These are phyloP conservation scores for Dendrolimus pini DNA, from an alignment of 2,888 invertebrate genomes.

Conservation along the genomic window DNA sequence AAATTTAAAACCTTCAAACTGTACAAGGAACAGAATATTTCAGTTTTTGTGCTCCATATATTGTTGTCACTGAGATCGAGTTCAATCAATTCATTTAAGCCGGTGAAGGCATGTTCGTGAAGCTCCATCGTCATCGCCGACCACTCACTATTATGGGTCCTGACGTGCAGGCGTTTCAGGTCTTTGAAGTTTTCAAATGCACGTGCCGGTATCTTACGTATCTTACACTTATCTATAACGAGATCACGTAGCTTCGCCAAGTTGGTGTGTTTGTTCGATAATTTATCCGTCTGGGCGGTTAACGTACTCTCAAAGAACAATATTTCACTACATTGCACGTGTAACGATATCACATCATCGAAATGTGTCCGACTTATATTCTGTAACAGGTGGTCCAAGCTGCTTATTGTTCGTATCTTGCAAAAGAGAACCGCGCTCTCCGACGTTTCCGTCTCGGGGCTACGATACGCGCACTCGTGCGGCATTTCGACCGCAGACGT, in stretches of 20 bases:
- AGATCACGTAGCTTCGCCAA: slow-evolving; percentile 82
- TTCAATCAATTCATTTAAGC: slow-evolving; percentile 80
- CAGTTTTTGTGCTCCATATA: slow-evolving; percentile 84
- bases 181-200: slow-evolving; percentile 82
- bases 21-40: slow-evolving; percentile 83
- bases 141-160: slow-evolving; percentile 88
- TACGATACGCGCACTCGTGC: slow-evolving; percentile 83
- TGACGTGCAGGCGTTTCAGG: slow-evolving; percentile 80
- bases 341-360: slow-evolving; percentile 80
- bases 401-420: slow-evolving; percentile 83
- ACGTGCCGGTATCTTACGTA: slow-evolving; percentile 82
- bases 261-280: slow-evolving; percentile 70
- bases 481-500: slow-evolving; percentile 71
- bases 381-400: slow-evolving; percentile 80
- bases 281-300: slow-evolving; percentile 63
- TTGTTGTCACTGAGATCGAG: slow-evolving; percentile 86
- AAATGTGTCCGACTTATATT: slow-evolving; percentile 81
- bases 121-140: slow-evolving; percentile 86
- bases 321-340: slow-evolving; percentile 84
- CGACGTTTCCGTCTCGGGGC: slow-evolving; percentile 73
- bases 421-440: slow-evolving; percentile 79
- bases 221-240: slow-evolving; percentile 85
- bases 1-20: slow-evolving; percentile 83
- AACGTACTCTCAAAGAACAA: slow-evolving; percentile 84
- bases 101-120: slow-evolving; percentile 81